Evolutionary conservation across 2,888 invertebrate genomes (phyloP).

Genomic region (Cylloceria caligata): DNA sequence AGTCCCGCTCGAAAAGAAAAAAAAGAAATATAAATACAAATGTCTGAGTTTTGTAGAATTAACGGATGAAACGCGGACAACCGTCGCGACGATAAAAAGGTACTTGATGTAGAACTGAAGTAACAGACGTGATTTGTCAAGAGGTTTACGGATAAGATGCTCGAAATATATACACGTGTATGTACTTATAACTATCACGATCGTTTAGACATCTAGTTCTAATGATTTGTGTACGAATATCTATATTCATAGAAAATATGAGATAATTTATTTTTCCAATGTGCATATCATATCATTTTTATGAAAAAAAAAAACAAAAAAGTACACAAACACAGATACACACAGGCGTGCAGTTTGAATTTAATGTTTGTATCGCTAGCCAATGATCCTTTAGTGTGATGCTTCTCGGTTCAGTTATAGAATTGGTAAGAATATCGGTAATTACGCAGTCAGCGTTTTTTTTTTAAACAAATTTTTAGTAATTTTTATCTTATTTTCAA

Average conservation of each 20-base stretch:
- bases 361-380: constrained; percentile 47
- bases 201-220: constrained; percentile 81
- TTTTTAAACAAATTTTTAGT: constrained; percentile 14
- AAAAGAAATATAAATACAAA: constrained; percentile 13
- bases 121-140: constrained; percentile 70
- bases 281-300: constrained; percentile 85
- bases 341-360: constrained; percentile 65
- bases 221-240: constrained; percentile 81
- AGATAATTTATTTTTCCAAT: constrained; percentile 84
- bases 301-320: constrained; percentile 77
- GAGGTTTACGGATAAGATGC: constrained; percentile 53
- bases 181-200: constrained; percentile 80
- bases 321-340: constrained; percentile 51
- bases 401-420: constrained; percentile 58
- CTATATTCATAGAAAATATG: constrained; percentile 82
- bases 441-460: constrained; percentile 22
- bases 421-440: constrained; percentile 32
- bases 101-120: constrained; percentile 65
- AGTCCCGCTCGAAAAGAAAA: constrained; percentile 42
- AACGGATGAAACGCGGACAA: constrained; percentile 16
- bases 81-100: constrained; percentile 50
- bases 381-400: constrained; percentile 62
- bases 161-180: constrained; percentile 72
- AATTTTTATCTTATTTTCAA: constrained; percentile 1
- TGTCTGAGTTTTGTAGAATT: constrained; percentile 54